A percentile compares a stretch with the other conserved stretches of the same genome.
Conservation (phyloP, 2,888 invertebrate genomes). For the Rotaria socialis region DNA sequence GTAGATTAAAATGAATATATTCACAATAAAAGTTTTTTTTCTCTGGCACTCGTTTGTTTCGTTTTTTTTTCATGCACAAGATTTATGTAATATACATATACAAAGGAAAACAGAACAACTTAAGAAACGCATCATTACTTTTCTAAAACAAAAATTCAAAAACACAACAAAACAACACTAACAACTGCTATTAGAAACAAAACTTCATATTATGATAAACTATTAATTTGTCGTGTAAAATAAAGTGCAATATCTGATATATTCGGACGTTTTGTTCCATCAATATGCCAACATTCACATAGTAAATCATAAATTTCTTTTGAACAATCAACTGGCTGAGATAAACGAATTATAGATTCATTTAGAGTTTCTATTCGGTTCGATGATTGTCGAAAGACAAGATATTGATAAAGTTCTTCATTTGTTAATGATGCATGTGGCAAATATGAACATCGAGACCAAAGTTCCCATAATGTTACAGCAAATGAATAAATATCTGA, state of each 20-base stretch:
- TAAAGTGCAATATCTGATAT: slow-evolving; percentile 79
- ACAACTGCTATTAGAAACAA: too few species aligned
- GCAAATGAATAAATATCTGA: background rate
- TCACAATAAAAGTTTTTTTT: too few species aligned
- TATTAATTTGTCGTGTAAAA: background rate
- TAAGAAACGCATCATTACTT: too few species aligned
- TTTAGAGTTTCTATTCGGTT: background rate
- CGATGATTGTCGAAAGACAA: background rate
- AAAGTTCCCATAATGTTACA: slow-evolving; percentile 17
- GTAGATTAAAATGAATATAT: too few species aligned
- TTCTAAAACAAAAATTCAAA: too few species aligned
- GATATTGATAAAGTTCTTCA: background rate
- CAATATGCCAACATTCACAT: slow-evolving; percentile 83
- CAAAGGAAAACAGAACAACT: too few species aligned
- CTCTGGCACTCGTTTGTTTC: too few species aligned
- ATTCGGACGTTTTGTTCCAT: slow-evolving; percentile 74
- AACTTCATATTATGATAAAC: too few species aligned
- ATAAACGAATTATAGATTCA: slow-evolving; percentile 58
- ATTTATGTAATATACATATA: too few species aligned
- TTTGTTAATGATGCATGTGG: slow-evolving; percentile 16
- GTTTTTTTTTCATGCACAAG: too few species aligned
- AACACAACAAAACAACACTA: too few species aligned
- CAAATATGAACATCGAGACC: background rate
- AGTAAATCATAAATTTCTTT: slow-evolving; percentile 83
- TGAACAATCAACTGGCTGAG: slow-evolving; percentile 73